These are phyloP conservation scores for Malurus alboscapulatus DNA, from an alignment of 2,113 vertebrate genomes.

Conservation along the genomic window DNA sequence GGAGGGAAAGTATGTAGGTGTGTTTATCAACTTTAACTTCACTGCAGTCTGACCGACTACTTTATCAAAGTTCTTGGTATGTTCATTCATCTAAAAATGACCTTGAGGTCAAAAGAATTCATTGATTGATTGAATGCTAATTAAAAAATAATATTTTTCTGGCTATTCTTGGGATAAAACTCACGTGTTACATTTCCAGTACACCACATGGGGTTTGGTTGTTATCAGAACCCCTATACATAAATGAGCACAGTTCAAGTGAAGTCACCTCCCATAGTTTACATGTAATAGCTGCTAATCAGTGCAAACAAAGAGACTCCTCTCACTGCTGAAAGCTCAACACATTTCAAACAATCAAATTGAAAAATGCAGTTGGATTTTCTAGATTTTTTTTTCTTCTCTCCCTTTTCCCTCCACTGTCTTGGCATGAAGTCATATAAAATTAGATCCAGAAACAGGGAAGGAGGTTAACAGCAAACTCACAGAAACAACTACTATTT, in stretches of 20 bases:
- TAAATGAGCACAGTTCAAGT: conserved; percentile 15
- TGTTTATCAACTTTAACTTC: not conserved
- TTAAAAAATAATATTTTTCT: not conserved
- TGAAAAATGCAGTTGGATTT: conserved; percentile 36
- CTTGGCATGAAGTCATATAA: not conserved
- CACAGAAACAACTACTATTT: not conserved
- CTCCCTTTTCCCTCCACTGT: not conserved
- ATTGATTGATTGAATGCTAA: not conserved
- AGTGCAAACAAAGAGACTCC: not conserved
- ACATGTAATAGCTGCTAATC: conserved; percentile 30
- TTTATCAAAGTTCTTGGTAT: not conserved
- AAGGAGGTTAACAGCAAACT: conserved; percentile 10
- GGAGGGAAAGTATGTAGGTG: not conserved
- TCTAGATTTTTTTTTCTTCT: not conserved
- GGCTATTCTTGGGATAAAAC: not conserved
- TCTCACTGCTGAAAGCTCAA: conserved; percentile 15
- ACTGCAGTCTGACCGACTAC: not conserved
- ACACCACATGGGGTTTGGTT: not conserved
- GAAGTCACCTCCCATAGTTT: conserved; percentile 14
- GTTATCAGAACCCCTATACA: conserved; percentile 18
- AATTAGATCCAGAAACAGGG: conserved; percentile 49
- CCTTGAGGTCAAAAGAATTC: not conserved
- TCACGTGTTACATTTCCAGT: not conserved
- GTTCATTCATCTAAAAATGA: conserved; percentile 18
- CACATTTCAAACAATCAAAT: not conserved